Base-by-base conservation (phyloP, 2,113 vertebrate genomes). In the Paracanthobrama guichenoti region DNA sequence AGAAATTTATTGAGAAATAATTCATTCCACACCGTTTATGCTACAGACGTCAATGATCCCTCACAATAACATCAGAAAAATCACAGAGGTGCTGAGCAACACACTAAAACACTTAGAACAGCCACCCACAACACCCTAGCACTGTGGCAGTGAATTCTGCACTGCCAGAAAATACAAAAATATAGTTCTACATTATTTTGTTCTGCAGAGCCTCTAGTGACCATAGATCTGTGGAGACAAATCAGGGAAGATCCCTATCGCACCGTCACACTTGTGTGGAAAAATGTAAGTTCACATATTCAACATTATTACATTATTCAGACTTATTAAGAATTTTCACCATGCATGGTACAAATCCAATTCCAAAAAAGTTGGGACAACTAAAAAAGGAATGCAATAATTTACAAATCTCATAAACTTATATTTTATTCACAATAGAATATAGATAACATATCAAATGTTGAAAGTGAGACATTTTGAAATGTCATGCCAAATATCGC, bases 171-270 rank as follows among this genome's bases (percentile, higher is more conserved):
- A 66, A 69, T 22, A 64, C n/a, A 84, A 62, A 60, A 7, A 55
- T n/a, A 13, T 16, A 55, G 14, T 18, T 50, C 1, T 39, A 39
- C 39, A 39, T 44, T 87, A 9, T 42, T 71, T 81, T 60, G 24
- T 81, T 81, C 26, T 69, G 14, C 69, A 94, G 93, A 84, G 66
- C 89, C 80, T 0, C 46, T 89, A 53, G 90, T 93, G 62, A 88
- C 12, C 0, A 55, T 93, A 79, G 89, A 93, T 48, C 55, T 93
- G 6, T 94, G 92, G 93, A 91, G 91, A 78, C 91, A 7, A 69
- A 84, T 92, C 64, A 39, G 86, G 14, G 55, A 16, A 4, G 50
- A 73, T 20, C 22, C 48, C 64, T 74, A 6, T 20, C 90, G 90
- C 62, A 82, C 59, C 0, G 62, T 93, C 35, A 90, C 90, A 48